A percentile compares a stretch with the other conserved stretches of the same genome.
Conservation (phyloP, 2,888 invertebrate species). For the Morinoia aosen region DNA sequence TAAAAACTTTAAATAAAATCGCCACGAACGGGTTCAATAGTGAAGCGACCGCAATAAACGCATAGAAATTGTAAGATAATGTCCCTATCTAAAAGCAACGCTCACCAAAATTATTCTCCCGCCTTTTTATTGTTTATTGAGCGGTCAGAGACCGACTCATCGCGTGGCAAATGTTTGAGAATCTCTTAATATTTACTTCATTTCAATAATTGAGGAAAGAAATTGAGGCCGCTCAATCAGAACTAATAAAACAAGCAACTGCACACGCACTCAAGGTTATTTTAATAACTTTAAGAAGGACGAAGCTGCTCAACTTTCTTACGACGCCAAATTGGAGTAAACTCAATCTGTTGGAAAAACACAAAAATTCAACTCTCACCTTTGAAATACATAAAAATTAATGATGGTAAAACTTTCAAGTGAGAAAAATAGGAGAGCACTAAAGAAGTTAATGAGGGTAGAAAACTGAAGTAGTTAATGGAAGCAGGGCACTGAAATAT, state of each 20-base stretch:
- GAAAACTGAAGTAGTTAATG: neutral
- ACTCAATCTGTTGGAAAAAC: neutral
- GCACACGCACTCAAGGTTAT: neutral
- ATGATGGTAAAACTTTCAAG: no score
- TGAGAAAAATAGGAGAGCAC: no score
- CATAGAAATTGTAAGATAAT: no score
- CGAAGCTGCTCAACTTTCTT: neutral
- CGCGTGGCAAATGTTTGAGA: neutral
- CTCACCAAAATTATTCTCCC: no score
- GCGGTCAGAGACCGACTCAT: neutral
- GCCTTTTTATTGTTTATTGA: neutral
- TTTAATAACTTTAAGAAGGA: neutral
- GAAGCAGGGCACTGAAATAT: neutral
- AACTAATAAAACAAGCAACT: neutral
- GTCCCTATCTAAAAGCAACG: no score
- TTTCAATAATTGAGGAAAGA: neutral
- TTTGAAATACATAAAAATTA: neutral
- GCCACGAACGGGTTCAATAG: no score
- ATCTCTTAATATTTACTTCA: neutral
- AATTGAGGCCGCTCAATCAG: neutral
- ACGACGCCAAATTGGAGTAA: neutral
- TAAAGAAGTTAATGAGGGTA: no score
- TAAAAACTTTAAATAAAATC: neutral
- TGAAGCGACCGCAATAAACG: no score
- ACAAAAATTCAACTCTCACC: neutral